phyloP scores from a whole-genome alignment of 2,113 vertebrate genomes.

The Spilogale gracilis region DNA sequence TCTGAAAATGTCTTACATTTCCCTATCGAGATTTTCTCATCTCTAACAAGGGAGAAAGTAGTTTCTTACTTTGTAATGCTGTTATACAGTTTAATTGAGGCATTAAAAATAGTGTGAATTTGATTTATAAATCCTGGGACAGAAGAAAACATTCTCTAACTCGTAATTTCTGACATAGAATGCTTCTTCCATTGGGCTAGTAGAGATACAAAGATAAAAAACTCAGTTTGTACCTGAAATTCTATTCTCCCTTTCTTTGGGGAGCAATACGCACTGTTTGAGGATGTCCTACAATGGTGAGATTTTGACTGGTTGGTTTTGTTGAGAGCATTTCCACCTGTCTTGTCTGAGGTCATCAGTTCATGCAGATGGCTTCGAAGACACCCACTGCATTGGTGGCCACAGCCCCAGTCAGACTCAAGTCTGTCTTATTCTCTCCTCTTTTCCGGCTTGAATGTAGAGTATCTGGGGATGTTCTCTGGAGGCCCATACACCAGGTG shows the following conservation, averaged over 20 bases:
- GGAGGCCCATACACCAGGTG: not conserved
- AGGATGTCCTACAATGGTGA: not conserved
- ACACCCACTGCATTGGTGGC: too few relatives aligned
- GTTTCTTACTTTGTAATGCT: not conserved
- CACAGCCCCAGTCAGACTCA: not conserved
- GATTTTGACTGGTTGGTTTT: not conserved
- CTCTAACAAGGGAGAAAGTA: not conserved
- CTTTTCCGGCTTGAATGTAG: not conserved
- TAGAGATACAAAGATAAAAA: not conserved
- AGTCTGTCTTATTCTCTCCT: not conserved
- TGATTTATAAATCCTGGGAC: not conserved
- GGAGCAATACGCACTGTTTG: not conserved
- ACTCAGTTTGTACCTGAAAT: not conserved
- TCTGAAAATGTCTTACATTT: not conserved
- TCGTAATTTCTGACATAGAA: not conserved
- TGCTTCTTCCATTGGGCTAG: not conserved
- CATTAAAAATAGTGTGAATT: not conserved
- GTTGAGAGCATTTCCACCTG: not conserved
- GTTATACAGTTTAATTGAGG: not conserved
- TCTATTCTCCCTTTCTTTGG: not conserved
- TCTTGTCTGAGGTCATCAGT: not conserved
- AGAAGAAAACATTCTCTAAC: conserved; percentile 1
- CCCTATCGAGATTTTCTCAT: not conserved
- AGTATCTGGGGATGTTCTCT: not conserved
- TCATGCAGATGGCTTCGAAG: not conserved